These are phyloP conservation scores for human (Homo sapiens) DNA, from an alignment of 2,113 vertebrate genomes.

Conservation along the genomic window GRCh38 chr9:103415001-103415500, in stretches of 20 bases:
- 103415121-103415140: too few relatives aligned
- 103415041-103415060: neutral
- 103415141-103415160: too few relatives aligned
- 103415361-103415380: neutral
- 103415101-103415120: too few relatives aligned
- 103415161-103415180: too few relatives aligned
- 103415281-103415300: neutral
- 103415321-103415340: neutral
- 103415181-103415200: too few relatives aligned
- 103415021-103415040: neutral
- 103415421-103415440: neutral
- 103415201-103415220: neutral
- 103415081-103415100: too few relatives aligned
- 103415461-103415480: neutral
- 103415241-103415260: neutral
- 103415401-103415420: neutral
- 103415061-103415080: too few relatives aligned
- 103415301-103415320: neutral
- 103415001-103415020: neutral
- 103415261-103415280: neutral
- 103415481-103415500: neutral
- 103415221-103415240: neutral
- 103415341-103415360: neutral
- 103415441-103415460: neutral
- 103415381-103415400: neutral